Base-by-base conservation (phyloP, 1,140 invertebrate genomes). In the Panulirus ornatus region DNA sequence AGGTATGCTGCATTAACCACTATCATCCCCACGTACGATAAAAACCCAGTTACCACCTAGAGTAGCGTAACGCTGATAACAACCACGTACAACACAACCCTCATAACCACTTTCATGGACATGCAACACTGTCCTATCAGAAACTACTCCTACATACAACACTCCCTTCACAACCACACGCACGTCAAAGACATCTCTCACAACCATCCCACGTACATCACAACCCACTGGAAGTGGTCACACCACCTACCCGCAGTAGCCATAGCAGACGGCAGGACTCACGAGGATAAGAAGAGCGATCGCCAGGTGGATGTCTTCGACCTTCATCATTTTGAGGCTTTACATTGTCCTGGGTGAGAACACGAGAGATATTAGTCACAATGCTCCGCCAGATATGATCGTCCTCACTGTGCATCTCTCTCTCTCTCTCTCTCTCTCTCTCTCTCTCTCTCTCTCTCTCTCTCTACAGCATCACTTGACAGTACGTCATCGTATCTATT, bases 161-260 rank as follows among this genome's bases (percentile, higher is more conserved):
- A 22, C 6, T 73, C 27, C 27, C 70, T 1, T 22, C 1, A 6
- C 11, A 70, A 5, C 11, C 36, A 30, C 51, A 27, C 9, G 66
- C 27, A 27, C 70, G 9, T 70, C 63, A 70, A 22, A 5, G n/a
- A 22, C 3, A n/a, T 36, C 2, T 73, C 34, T 38, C 6, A 9
- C 1, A 16, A 73, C 14, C 16, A 38, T n/a, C 63, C 63, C 63
- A 27, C 22, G 3, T 8, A 6, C 30, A 73, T 5, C 70, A 22
- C 22, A 5, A 3, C 34, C 42, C 34, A 38, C 34, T n/a, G n/a
- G n/a, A n/a, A n/a, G n/a, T n/a, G n/a, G n/a, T n/a, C n/a, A n/a
- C 70, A 36, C 19, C 8, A 73, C 70, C 42, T 16, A 73, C 70
- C 70, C 70, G 70, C 70, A 73, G 70, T 38, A 73, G 70, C 34